Evolutionary conservation across 2,113 vertebrate genomes (phyloP).

Genomic region (Anas platyrhynchos): DNA sequence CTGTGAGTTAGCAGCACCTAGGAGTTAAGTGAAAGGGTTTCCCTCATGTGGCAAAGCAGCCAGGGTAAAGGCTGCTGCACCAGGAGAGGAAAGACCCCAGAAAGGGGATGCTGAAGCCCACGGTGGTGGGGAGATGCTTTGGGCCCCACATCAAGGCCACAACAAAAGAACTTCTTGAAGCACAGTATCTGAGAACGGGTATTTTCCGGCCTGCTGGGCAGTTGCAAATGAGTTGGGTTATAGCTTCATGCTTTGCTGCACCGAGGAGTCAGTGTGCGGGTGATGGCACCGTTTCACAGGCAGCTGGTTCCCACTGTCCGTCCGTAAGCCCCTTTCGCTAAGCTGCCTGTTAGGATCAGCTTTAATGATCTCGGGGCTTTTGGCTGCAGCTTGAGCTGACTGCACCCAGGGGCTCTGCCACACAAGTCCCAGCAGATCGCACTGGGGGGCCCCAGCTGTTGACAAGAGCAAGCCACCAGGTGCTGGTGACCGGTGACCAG

Average conservation of each 20-base stretch:
- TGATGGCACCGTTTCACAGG: not conserved
- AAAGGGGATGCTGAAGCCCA: not conserved
- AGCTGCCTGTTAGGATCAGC: not conserved
- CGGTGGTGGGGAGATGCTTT: not conserved
- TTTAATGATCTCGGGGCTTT: not conserved
- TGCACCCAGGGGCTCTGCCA: not conserved
- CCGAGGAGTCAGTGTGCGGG: not conserved
- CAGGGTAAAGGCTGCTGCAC: not conserved
- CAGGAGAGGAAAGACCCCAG: not conserved
- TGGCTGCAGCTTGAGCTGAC: not conserved
- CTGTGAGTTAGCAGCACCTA: not conserved
- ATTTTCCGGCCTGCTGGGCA: not conserved
- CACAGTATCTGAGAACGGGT: rapidly evolving
- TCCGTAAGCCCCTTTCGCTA: not conserved
- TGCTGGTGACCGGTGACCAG: too few species aligned
- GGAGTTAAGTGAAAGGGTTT: not conserved
- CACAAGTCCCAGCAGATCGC: not conserved
- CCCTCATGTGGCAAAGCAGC: not conserved
- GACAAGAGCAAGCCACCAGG: not conserved
- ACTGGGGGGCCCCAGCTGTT: not conserved
- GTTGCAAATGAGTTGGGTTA: not conserved
- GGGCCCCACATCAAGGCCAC: not conserved
- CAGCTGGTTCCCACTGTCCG: not conserved
- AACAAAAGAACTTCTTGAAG: not conserved
- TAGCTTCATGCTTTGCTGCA: not conserved